A percentile compares a stretch with the other conserved stretches of the same genome.
Conservation (phyloP, 2,797 vertebrate genomes). For the Sebastes alutus region DNA sequence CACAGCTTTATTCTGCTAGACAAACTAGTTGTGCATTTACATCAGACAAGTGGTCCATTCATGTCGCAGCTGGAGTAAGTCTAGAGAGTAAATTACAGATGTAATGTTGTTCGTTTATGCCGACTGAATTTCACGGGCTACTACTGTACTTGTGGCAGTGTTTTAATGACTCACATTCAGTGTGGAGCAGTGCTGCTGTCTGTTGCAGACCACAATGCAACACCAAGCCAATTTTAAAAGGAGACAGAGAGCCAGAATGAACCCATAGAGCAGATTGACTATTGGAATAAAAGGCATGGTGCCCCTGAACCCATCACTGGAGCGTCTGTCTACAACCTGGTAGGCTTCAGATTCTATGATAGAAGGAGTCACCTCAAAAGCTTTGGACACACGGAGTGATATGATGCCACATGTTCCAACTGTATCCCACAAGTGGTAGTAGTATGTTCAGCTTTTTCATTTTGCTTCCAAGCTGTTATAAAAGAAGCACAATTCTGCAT, state of each 20-base stretch:
- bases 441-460: not conserved
- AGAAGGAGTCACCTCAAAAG: constrained; percentile 29
- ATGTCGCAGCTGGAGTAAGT: constrained; percentile 59
- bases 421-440: constrained; percentile 39
- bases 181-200: not conserved
- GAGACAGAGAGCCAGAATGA: constrained; percentile 20
- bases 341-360: not conserved
- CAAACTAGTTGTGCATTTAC: constrained; percentile 32
- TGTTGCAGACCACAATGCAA: constrained; percentile 33
- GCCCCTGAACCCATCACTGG: not conserved
- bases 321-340: not conserved
- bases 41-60: constrained; percentile 58
- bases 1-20: constrained; percentile 18
- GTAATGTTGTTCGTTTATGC: constrained; percentile 30
- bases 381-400: not conserved
- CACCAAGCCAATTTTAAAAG: constrained; percentile 21
- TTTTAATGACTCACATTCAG: constrained; percentile 38
- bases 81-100: constrained; percentile 53
- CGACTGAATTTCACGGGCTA: constrained; percentile 16
- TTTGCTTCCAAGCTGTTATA: not conserved
- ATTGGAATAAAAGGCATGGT: not conserved
- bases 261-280: constrained; percentile 1
- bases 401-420: constrained; percentile 21
- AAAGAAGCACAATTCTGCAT: not conserved
- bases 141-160: constrained; percentile 26